Base-by-base conservation (phyloP, 1,140 invertebrate species). In the Calosoma granatense region DNA sequence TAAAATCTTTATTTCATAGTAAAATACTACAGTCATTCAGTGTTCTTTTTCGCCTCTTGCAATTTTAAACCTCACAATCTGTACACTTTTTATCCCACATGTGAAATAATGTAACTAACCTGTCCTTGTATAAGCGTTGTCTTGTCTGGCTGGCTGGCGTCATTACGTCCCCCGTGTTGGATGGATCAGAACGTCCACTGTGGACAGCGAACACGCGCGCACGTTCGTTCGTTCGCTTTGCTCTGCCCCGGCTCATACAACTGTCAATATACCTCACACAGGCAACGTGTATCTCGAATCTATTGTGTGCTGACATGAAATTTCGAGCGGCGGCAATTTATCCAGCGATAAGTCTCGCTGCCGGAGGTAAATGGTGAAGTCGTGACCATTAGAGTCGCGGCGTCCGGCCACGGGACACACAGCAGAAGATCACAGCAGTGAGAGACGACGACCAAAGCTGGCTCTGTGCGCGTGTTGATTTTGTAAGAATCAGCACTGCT, bases 301-400 rank as follows among this genome's bases (percentile, higher is more conserved):
- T 68, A 68, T 69, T 69, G 67, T 68, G 62, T 66, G 65, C 65
- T 65, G 68, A 70, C 67, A 70, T 64, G 68, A 68, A 70, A 68
- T 65, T 68, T 68, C 68, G 57, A 64, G 63, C 68, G 62, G 64
- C 63, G 64, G 66, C 67, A 68, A 67, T 68, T 67, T 67, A 70
- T 67, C 64, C 65, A 59, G 52, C 64, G 68, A 68, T 67, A 68
- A 65, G 68, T 67, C 68, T 61, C 68, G 65, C 66, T 60, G 66
- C 65, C 66, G 68, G 68, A 67, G 68, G 68, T 70, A 70, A 70
- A 70, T 70, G 67, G 67, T 60, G 66, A 63, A 67, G 66, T 70
- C 68, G 68, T 70, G 68, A 70, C 67, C 66, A 69, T 70, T 68
- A 68, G 64, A 53, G 14, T 43, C 20, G 56, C 57, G 58, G 56